These are phyloP conservation scores for Colletes latitarsis DNA, from an alignment of 1,140 invertebrate species.

Conservation along the genomic window DNA sequence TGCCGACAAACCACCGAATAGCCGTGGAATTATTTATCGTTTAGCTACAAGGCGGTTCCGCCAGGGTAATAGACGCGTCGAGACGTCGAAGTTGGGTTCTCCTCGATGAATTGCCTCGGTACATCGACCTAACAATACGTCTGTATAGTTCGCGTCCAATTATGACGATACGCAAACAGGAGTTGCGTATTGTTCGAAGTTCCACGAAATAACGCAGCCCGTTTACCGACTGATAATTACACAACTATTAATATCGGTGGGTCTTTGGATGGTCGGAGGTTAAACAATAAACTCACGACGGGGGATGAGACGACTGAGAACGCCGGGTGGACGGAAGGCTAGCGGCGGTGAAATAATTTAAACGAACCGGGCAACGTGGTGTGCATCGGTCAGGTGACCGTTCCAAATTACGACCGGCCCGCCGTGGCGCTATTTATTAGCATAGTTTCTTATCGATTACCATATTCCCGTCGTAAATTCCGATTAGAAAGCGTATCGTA, in stretches of 20 bases:
- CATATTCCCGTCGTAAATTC: conserved; percentile 42
- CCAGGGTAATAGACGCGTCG: conserved; percentile 6
- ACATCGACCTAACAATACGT: conserved; percentile 34
- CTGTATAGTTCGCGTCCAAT: conserved; percentile 16
- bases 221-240: neutral
- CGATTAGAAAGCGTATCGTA: conserved; percentile 52
- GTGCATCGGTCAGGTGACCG: conserved; percentile 34
- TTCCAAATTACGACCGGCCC: conserved; percentile 14
- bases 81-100: conserved; percentile 20
- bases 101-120: conserved; percentile 9
- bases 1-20: conserved; percentile 6
- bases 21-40: conserved; percentile 34
- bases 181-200: neutral
- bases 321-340: neutral
- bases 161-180: neutral
- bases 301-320: neutral
- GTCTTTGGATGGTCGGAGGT: neutral
- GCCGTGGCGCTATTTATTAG: conserved; percentile 41
- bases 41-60: conserved; percentile 3
- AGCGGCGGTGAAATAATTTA: conserved; percentile 29
- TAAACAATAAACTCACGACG: neutral
- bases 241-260: neutral
- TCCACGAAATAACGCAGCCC: neutral
- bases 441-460: conserved; percentile 53
- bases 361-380: neutral